Evolutionary conservation across 2,888 invertebrate genomes (phyloP), one percentile per base, ranked within the genome.

Genomic region (Aricia artaxerxes): DNA sequence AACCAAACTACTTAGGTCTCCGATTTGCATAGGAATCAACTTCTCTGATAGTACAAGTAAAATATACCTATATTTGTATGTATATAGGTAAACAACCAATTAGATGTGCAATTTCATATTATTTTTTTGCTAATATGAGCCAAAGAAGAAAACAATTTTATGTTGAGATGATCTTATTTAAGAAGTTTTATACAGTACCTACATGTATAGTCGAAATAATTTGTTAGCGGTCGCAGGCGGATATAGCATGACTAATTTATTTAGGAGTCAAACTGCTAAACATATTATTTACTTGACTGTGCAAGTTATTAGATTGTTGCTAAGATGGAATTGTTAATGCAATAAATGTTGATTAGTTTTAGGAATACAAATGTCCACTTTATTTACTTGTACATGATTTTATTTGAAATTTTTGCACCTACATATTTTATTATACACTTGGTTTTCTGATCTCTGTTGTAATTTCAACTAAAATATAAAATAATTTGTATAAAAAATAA

Each of bases 281-380:
- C 64, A 31, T 64, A 31, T 11, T 9, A 64, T 64, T 24, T 3
- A 31, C 31, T 31, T 3, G 11, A 64, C 64, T 38, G 35, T 16
- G 1, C 69, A 16, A 6, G 38, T 69, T 69, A 38, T 69, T 38
- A 69, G 16, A 69, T 69, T 69, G 16, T 69, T 38, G 31, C 35
- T 35, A 38, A 69, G 35, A 38, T 69, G 69, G 35, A 69, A 69
- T 69, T 38, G 69, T 69, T 69, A 69, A 69, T 69, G 35, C 35
- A 69, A 69, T 38, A 9, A 35, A 35, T 69, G 69, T 69, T 69
- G 69, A 69, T 69, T 69, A 69, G 69, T 69, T 69, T 38, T 69
- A 69, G 69, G 11, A 69, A 35, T 7, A 13, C 35, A 69, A 38
- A 69, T 35, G 13, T 35, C 16, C 69, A 69, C 4, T 69, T 69